Conservation (phyloP, 1,140 invertebrate species). For the Atta texana region DNA sequence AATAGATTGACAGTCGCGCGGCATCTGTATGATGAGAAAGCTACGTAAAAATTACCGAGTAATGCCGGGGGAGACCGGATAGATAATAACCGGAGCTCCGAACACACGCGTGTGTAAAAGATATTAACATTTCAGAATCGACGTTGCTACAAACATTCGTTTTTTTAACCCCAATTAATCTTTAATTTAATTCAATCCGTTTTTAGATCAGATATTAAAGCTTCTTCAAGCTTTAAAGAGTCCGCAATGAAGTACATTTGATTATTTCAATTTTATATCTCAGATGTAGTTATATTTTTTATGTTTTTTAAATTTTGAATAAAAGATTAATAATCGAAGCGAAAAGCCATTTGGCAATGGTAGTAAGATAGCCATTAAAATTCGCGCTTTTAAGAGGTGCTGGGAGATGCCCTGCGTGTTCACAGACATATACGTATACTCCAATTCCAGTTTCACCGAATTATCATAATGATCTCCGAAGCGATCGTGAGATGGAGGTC, state of each 20-base stretch:
- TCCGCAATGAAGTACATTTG: neutral
- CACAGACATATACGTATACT: conserved; percentile 76
- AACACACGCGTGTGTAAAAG: neutral
- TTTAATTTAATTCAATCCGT: neutral
- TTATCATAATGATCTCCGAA: conserved; percentile 78
- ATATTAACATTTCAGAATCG: conserved; percentile 4
- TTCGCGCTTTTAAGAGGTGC: conserved; percentile 35
- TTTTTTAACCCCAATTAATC: neutral
- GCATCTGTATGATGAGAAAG: conserved; percentile 40
- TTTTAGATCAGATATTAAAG: neutral
- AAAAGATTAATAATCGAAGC: conserved; percentile 1
- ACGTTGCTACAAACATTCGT: neutral
- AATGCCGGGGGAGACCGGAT: conserved; percentile 7
- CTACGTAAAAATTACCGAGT: conserved; percentile 36
- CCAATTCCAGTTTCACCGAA: conserved; percentile 81
- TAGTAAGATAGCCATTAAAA: conserved; percentile 28
- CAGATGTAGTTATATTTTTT: neutral
- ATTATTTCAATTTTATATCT: conserved; percentile 4
- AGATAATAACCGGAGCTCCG: conserved; percentile 17
- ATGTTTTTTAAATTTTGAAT: conserved; percentile 7
- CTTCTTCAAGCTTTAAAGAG: neutral
- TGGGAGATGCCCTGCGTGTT: neutral
- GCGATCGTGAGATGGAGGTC: conserved; percentile 77
- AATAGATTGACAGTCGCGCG: conserved; percentile 42
- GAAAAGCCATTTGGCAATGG: neutral